Percentiles rank a stretch among this genome's conserved stretches.
Conservation (phyloP, 2,888 invertebrate genomes). For the Prosapia bicincta region DNA sequence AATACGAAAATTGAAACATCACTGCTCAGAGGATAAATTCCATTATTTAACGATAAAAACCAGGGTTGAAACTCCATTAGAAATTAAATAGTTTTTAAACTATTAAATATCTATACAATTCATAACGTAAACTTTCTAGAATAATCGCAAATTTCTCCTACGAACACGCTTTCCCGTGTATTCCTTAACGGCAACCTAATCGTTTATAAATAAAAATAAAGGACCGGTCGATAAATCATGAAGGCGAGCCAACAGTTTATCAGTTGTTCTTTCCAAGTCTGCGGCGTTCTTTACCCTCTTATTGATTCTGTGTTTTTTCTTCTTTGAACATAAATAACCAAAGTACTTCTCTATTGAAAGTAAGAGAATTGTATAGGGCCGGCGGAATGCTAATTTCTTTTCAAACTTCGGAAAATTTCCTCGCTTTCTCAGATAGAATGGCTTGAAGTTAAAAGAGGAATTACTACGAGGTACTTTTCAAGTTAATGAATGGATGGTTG, state of each 20-base stretch:
- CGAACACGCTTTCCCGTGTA: too few species aligned
- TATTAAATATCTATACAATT: too few species aligned
- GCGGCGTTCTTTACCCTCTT: background rate
- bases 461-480: background rate
- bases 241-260: background rate
- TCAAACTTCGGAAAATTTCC: background rate
- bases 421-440: background rate
- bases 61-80: too few species aligned
- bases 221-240: background rate
- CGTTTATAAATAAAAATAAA: background rate
- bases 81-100: too few species aligned
- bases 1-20: too few species aligned
- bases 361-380: slow-evolving; percentile 17
- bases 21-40: too few species aligned
- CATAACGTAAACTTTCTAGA: too few species aligned
- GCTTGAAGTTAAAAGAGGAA: background rate
- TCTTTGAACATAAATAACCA: slow-evolving; percentile 21
- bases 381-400: slow-evolving; percentile 23
- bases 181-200: background rate
- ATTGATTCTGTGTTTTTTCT: slow-evolving; percentile 18
- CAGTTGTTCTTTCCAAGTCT: background rate
- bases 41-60: too few species aligned
- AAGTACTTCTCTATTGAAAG: slow-evolving; percentile 23
- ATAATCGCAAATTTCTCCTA: too few species aligned
- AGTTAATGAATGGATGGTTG: background rate